Conservation (phyloP, 1,140 invertebrate species). For the Drosophila orosa region DNA sequence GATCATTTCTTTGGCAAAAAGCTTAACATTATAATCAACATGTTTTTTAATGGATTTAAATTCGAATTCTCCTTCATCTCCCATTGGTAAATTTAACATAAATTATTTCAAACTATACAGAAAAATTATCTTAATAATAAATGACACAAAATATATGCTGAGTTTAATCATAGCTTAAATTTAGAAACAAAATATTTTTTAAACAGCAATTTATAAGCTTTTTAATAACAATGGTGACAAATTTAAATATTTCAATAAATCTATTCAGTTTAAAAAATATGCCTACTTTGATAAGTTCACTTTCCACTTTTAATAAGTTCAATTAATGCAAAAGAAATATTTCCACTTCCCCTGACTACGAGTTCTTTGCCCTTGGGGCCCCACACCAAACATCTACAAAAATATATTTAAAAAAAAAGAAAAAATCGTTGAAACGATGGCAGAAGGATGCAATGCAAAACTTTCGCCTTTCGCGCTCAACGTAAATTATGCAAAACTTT, state of each 20-base stretch:
- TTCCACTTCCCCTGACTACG: background rate
- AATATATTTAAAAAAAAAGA: slow-evolving; percentile 7
- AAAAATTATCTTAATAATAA: background rate
- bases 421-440: slow-evolving; percentile 8
- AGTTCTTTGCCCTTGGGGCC: slow-evolving; percentile 10
- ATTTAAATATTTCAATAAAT: slow-evolving; percentile 2
- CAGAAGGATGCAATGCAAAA: slow-evolving; percentile 42
- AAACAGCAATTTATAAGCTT: background rate
- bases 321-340: slow-evolving; percentile 42
- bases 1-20: background rate
- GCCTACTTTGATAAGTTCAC: background rate
- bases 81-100: no score
- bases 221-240: background rate
- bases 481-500: slow-evolving; percentile 76
- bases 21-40: background rate
- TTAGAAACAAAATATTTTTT: background rate
- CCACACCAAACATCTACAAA: slow-evolving; percentile 19
- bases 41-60: background rate
- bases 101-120: background rate
- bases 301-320: slow-evolving; percentile 39
- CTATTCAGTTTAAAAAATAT: background rate
- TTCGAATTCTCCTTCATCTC: no score
- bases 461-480: slow-evolving; percentile 65
- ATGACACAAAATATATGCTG: background rate
- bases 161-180: background rate